A percentile compares a stretch with the other conserved stretches of the same genome.
phyloP scores from a whole-genome alignment of 1,140 invertebrate genomes.

The Diprion similis region DNA sequence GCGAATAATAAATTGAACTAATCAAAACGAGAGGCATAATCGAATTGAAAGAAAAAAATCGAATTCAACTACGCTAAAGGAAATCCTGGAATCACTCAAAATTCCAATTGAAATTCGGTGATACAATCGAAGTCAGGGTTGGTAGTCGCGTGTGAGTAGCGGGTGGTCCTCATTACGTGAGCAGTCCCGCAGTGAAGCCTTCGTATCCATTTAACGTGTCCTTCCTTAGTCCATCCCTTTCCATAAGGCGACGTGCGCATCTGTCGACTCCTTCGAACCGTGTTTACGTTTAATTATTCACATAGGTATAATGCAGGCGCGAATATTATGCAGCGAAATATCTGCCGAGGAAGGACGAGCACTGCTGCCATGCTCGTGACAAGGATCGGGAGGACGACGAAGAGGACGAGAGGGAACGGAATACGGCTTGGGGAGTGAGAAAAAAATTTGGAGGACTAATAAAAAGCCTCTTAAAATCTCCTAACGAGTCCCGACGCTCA shows the following conservation, averaged over 20 bases:
- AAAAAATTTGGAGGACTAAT: slow-evolving; percentile 6
- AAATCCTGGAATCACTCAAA: no score
- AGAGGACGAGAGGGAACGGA: background rate
- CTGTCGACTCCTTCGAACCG: no score
- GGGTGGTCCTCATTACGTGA: slow-evolving; percentile 63
- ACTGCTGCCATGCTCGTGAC: no score
- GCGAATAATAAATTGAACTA: background rate
- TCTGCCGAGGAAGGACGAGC: no score
- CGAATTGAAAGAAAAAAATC: slow-evolving; percentile 13
- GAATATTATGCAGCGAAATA: no score
- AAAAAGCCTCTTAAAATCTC: slow-evolving; percentile 7
- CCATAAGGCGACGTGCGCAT: no score
- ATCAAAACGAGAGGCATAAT: no score
- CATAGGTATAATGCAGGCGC: no score
- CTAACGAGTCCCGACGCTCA: slow-evolving; percentile 6
- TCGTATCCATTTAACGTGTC: slow-evolving; percentile 65
- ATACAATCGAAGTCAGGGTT: slow-evolving; percentile 29
- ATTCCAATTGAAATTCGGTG: background rate
- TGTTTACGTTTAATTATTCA: no score
- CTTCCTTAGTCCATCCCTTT: slow-evolving; percentile 31
- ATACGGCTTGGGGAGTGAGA: background rate
- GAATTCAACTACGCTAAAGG: slow-evolving; percentile 15
- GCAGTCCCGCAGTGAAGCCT: slow-evolving; percentile 46
- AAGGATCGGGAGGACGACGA: no score
- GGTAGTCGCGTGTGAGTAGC: slow-evolving; percentile 46